Evolutionary conservation across 2,888 invertebrate genomes (phyloP), one percentile per base, ranked within the genome.

Genomic region (Laothoe populi): DNA sequence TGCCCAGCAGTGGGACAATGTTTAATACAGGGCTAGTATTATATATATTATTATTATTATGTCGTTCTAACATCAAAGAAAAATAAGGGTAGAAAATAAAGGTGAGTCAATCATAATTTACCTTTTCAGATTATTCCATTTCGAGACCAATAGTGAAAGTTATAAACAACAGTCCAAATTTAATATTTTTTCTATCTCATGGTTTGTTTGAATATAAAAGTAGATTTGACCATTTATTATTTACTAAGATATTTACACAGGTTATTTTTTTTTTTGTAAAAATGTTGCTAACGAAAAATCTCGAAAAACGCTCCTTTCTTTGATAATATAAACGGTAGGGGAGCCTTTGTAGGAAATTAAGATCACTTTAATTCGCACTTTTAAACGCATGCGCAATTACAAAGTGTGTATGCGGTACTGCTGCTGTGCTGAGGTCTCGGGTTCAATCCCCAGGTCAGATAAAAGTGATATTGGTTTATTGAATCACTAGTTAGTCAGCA

Each of bases 241-340:
- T 45, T n/a, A n/a, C n/a, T n/a, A n/a, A n/a, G n/a, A n/a, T n/a
- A n/a, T n/a, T n/a, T n/a, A n/a, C n/a, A n/a, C n/a, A n/a, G n/a
- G n/a, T n/a, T n/a, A n/a, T n/a, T n/a, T n/a, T n/a, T n/a, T n/a
- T n/a, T n/a, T n/a, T n/a, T n/a, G n/a, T n/a, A n/a, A n/a, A n/a
- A 26, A 4, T 26, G 48, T 60, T 60, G 38, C 16, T 38, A 7
- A 16, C 31, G 8, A 46, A 23, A 49, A 38, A 40, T 60, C 40
- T n/a, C 40, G 46, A 40, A 35, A 46, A 38, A 35, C 11, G 24
- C 60, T 48, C 26, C 26, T 19, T 24, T 38, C 23, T 60, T 40
- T 7, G 40, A 26, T 4, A 60, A 21, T 13, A 35, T 45, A 31
- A 8, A 49, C 49, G 19, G 38, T 24, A 49, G 19, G 49, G 7